These are phyloP conservation scores for Cephalophus harveyi DNA, from an alignment of 2,113 vertebrate species.

Conservation along the genomic window DNA sequence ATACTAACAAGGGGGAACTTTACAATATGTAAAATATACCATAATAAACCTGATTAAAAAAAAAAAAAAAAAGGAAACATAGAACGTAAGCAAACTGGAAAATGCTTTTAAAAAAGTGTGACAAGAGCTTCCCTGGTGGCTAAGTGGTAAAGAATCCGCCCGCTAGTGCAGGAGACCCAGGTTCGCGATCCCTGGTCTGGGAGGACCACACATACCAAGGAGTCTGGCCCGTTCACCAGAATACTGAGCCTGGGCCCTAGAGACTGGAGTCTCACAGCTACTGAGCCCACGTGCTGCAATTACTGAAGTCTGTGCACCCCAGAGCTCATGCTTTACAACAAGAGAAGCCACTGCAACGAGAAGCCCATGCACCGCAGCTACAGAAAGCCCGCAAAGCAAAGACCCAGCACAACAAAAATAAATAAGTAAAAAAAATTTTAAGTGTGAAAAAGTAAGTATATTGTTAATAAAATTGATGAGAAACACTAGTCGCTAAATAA, in stretches of 20 bases:
- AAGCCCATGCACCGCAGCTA: background rate
- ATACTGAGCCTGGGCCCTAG: background rate
- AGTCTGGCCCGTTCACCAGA: background rate
- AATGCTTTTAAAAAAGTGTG: background rate
- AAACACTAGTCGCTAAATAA: background rate
- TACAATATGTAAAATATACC: background rate
- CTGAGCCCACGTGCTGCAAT: accelerated
- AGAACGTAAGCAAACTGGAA: background rate
- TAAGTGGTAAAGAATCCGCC: background rate
- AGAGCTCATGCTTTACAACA: background rate
- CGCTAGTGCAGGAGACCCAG: background rate
- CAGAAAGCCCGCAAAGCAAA: background rate
- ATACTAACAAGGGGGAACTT: background rate
- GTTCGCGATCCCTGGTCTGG: background rate
- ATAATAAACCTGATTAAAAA: background rate
- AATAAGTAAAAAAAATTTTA: background rate
- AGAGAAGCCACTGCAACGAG: background rate
- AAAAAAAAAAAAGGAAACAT: background rate
- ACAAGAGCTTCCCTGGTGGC: background rate
- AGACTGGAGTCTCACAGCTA: background rate
- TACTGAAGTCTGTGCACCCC: background rate
- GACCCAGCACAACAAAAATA: background rate
- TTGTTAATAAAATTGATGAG: background rate
- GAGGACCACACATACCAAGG: background rate
- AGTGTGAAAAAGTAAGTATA: background rate